These are phyloP conservation scores for Astreopora myriophthalma DNA, from an alignment of 64 coral and sea anemone species.

Conservation along the genomic window DNA sequence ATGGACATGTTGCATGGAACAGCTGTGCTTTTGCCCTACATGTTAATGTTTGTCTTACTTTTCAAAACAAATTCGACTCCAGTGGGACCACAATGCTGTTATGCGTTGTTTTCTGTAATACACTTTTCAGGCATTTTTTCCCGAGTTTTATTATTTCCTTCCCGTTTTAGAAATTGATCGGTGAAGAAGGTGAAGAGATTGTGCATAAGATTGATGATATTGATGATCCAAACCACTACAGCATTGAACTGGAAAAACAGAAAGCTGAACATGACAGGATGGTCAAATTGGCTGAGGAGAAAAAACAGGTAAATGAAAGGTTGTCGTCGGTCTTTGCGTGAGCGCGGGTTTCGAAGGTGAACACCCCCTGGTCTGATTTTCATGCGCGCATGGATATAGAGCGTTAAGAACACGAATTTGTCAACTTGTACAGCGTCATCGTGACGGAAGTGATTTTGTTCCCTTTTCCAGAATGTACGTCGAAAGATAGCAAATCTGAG, in stretches of 20 bases:
- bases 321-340: background rate
- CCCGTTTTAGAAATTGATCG: constrained; percentile 79
- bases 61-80: no score
- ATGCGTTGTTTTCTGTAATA: no score
- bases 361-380: no score
- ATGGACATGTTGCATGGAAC: no score
- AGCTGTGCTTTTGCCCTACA: no score
- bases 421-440: no score
- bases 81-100: no score
- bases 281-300: constrained; percentile 97
- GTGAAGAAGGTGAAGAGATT: constrained; percentile 97
- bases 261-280: constrained; percentile 99
- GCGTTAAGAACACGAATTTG: no score
- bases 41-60: no score
- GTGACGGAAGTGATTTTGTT: no score
- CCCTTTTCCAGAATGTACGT: constrained; percentile 77
- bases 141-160: background rate
- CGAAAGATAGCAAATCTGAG: constrained; percentile 82
- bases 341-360: background rate
- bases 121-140: background rate
- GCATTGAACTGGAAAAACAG: constrained; percentile 99
- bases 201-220: constrained; percentile 93
- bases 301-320: constrained; percentile 79
- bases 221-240: constrained; percentile 98
- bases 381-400: background rate